Percentiles rank a stretch among this genome's conserved stretches.
Evolutionary conservation across 2,797 vertebrate genomes (phyloP).

Genomic region (Salarias fasciatus): DNA sequence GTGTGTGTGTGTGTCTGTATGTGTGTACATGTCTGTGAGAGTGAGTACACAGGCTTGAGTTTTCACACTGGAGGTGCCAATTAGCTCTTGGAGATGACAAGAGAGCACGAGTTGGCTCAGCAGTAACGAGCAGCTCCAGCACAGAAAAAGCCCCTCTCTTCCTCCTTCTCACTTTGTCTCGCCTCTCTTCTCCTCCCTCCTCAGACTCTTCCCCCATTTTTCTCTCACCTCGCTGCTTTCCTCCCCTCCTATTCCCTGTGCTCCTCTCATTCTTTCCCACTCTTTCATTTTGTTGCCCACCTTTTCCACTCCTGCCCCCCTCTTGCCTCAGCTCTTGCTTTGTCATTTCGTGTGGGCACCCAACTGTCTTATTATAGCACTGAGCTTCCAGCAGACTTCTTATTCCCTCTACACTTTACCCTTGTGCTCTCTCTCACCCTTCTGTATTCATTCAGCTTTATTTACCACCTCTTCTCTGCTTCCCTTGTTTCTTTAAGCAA

Average conservation of each 20-base stretch:
- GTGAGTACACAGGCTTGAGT: constrained; percentile 52
- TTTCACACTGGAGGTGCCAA: constrained; percentile 77
- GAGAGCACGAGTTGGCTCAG: constrained; percentile 66
- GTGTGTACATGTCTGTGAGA: constrained; percentile 9
- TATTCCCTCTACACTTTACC: constrained; percentile 19
- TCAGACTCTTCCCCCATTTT: constrained; percentile 24
- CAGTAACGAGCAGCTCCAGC: constrained; percentile 67
- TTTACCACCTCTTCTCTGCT: constrained; percentile 28
- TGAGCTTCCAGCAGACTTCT: constrained; percentile 40
- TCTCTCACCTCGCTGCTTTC: constrained; percentile 30
- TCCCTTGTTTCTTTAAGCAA: constrained; percentile 28
- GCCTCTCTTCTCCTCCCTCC: constrained; percentile 40
- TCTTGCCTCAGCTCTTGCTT: constrained; percentile 41
- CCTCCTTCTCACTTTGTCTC: constrained; percentile 55
- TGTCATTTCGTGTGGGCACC: constrained; percentile 62
- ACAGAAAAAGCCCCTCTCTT: constrained; percentile 32
- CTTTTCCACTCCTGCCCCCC: constrained; percentile 3
- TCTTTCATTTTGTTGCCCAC: constrained; percentile 35
- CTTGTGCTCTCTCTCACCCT: constrained; percentile 14
- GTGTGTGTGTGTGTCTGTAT: constrained; percentile 11
- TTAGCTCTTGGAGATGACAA: constrained; percentile 78
- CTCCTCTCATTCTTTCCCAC: constrained; percentile 36
- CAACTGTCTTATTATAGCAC: constrained; percentile 74
- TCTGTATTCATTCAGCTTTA: constrained; percentile 20
- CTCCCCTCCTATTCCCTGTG: constrained; percentile 17